Evolutionary conservation across 2,888 invertebrate species (phyloP).

Genomic region (Theristus sp.): DNA sequence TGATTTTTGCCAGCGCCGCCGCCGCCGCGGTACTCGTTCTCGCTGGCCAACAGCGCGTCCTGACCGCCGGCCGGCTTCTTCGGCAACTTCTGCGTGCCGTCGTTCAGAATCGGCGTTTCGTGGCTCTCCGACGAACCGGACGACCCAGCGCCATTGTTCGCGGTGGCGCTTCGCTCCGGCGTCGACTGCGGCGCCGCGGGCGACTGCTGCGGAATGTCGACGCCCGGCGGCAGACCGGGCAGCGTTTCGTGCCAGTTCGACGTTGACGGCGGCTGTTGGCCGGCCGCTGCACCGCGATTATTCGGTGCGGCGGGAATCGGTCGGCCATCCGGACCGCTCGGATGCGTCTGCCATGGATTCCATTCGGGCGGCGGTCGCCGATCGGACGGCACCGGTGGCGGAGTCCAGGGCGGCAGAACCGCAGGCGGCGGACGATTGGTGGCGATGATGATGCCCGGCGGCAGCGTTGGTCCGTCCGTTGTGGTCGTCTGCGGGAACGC

Average conservation of each 20-base stretch:
- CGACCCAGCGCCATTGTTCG: too few species aligned
- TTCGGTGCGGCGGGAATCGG: not conserved
- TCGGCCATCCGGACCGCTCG: too few species aligned
- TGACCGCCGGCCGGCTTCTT: too few species aligned
- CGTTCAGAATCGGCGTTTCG: too few species aligned
- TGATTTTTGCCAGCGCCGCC: too few species aligned
- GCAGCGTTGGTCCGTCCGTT: constrained; percentile 10
- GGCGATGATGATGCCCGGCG: constrained; percentile 17
- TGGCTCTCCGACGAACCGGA: too few species aligned
- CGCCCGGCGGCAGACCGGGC: constrained; percentile 13
- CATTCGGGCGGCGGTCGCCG: not conserved
- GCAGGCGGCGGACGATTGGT: not conserved
- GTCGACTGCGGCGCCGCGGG: too few species aligned
- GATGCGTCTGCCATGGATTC: not conserved
- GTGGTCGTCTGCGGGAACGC: not conserved
- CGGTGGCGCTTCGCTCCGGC: too few species aligned
- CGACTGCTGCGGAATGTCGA: constrained; percentile 13
- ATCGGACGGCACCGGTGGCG: not conserved
- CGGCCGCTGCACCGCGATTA: constrained; percentile 8
- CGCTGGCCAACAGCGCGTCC: too few species aligned
- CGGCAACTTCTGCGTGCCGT: too few species aligned
- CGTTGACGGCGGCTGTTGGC: not conserved
- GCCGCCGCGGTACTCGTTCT: too few species aligned
- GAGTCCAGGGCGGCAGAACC: not conserved
- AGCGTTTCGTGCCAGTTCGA: not conserved